A percentile compares a stretch with the other conserved stretches of the same genome.
Evolutionary conservation across 2,113 vertebrate species (phyloP).

Genomic region (Puma concolor): DNA sequence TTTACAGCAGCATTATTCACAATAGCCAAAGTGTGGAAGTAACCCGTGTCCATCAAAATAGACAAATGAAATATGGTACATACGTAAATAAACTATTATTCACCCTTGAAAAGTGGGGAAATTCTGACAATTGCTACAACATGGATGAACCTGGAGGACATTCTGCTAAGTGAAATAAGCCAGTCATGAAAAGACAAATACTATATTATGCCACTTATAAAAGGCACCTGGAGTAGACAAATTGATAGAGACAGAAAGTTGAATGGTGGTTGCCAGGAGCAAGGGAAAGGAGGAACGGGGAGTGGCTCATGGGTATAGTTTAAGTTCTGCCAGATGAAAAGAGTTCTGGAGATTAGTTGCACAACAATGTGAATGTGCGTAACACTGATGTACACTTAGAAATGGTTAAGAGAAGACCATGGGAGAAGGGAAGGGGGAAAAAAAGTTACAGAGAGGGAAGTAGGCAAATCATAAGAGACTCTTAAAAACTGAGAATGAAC

Average conservation of each 20-base stretch:
- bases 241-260: neutral
- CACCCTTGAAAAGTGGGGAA: neutral
- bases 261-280: neutral
- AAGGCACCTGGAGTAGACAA: neutral
- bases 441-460: no score
- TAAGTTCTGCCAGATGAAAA: neutral
- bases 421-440: no score
- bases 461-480: no score
- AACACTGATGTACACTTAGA: neutral
- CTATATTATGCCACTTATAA: neutral
- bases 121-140: neutral
- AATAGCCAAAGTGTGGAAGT: neutral
- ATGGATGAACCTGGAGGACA: neutral
- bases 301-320: neutral
- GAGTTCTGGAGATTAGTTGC: neutral
- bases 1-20: neutral
- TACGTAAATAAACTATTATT: neutral
- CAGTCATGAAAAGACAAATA: neutral
- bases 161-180: neutral
- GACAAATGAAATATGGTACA: neutral
- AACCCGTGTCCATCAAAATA: no score
- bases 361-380: neutral
- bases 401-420: neutral
- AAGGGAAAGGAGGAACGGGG: accelerated
- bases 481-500: no score